Conservation (phyloP, 1,140 invertebrate species). For the Anoplophora glabripennis region DNA sequence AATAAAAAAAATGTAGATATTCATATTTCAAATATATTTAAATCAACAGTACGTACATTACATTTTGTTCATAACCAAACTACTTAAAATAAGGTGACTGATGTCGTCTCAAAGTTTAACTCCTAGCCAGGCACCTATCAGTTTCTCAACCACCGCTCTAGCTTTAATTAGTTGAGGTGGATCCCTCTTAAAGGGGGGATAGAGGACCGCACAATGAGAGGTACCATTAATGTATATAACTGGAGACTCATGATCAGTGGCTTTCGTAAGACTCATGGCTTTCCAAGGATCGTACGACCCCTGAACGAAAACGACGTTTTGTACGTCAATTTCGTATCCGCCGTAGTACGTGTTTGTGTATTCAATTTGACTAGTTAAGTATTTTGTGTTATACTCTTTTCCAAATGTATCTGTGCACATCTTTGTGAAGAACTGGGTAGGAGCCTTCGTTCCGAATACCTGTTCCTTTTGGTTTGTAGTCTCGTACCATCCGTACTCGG, state of each 20-base stretch:
- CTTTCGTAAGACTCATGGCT: background rate
- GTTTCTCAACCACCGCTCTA: no score
- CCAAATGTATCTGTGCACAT: background rate
- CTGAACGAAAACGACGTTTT: background rate
- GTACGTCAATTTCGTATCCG: background rate
- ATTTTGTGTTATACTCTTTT: background rate
- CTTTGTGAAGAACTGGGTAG: background rate
- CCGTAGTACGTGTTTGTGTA: background rate
- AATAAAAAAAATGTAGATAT: no score
- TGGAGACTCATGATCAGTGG: background rate
- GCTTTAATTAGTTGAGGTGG: no score
- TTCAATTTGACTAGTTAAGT: background rate
- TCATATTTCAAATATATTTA: no score
- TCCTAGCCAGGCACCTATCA: no score
- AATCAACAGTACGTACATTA: no score
- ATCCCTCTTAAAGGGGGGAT: no score
- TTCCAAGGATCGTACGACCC: constrained; percentile 3
- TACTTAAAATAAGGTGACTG: no score
- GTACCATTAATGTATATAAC: background rate
- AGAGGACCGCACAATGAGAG: no score
- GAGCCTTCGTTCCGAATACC: background rate
- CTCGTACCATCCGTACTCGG: no score
- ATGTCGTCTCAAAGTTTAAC: no score
- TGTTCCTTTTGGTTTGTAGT: background rate
- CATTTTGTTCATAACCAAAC: no score